A percentile compares a stretch with the other conserved stretches of the same genome.
These are phyloP conservation scores for Ips nitidus DNA, from an alignment of 1,140 invertebrate species.

Conservation along the genomic window DNA sequence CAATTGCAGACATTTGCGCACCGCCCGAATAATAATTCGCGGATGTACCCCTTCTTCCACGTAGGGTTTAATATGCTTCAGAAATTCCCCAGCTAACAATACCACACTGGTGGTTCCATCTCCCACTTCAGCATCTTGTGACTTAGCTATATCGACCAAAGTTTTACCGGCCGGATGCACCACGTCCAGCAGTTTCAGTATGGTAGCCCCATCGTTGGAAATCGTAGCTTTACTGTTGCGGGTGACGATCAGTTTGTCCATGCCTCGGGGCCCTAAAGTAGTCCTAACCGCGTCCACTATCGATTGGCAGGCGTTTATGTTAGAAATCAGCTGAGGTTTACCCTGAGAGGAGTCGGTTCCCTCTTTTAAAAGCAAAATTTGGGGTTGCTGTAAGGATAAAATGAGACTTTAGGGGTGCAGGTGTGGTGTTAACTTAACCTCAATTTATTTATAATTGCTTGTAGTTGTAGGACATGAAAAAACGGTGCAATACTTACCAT, in stretches of 20 bases:
- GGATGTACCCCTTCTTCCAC: conserved; percentile 98
- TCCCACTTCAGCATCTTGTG: conserved; percentile 98
- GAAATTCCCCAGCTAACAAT: conserved; percentile 90
- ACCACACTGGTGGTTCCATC: conserved; percentile 98
- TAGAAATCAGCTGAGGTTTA: conserved; percentile 93
- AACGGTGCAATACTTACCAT: too few species aligned
- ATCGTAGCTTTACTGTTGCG: conserved; percentile 88
- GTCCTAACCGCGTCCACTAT: conserved; percentile 94
- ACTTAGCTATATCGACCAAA: conserved; percentile 98
- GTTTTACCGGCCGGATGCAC: conserved; percentile 98
- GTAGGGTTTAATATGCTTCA: conserved; percentile 94
- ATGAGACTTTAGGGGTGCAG: conserved; percentile 13
- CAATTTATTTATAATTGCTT: too few species aligned
- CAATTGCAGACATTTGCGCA: conserved; percentile 78
- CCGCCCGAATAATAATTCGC: conserved; percentile 84
- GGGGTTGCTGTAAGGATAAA: conserved; percentile 72
- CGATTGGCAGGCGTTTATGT: conserved; percentile 98
- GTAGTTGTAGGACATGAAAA: too few species aligned
- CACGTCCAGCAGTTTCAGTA: conserved; percentile 95
- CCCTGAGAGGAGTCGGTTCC: conserved; percentile 97
- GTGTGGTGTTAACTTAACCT: not conserved
- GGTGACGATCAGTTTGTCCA: conserved; percentile 99
- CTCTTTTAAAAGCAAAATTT: conserved; percentile 97
- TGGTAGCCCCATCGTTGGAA: conserved; percentile 99
- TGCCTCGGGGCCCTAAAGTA: conserved; percentile 96